phyloP scores from a whole-genome alignment of 2,888 invertebrate species.

The Papilio elwesi region DNA sequence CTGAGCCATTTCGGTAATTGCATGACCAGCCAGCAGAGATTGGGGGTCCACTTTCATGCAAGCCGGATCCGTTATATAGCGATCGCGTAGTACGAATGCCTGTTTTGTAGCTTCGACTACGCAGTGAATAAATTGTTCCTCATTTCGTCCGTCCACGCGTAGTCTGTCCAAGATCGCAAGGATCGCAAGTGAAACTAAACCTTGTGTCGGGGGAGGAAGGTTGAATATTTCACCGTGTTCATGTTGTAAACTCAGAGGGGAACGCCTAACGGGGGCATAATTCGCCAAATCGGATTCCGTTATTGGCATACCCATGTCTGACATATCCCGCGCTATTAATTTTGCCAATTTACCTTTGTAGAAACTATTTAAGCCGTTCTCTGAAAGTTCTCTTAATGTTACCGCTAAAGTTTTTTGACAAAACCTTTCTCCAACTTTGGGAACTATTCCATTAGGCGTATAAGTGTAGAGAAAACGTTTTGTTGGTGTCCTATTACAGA shows the following conservation, averaged over 20 bases:
- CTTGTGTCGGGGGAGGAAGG: conserved; percentile 77
- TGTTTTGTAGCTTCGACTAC: conserved; percentile 64
- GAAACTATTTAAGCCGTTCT: conserved; percentile 69
- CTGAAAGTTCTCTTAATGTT: conserved; percentile 61
- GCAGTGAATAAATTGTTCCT: conserved; percentile 70
- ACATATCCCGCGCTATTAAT: conserved; percentile 66
- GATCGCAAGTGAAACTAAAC: conserved; percentile 67
- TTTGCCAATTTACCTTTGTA: conserved; percentile 69
- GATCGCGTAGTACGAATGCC: conserved; percentile 60
- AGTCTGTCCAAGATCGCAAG: conserved; percentile 71
- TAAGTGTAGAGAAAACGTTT: conserved; percentile 58
- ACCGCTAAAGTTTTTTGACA: conserved; percentile 66
- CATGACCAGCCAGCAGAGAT: conserved; percentile 56
- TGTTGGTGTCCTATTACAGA: conserved; percentile 41
- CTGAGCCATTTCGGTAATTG: conserved; percentile 61
- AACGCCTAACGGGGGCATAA: conserved; percentile 63
- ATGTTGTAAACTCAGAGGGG: conserved; percentile 64
- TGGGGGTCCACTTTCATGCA: conserved; percentile 66
- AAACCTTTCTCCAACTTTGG: conserved; percentile 61
- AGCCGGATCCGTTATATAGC: conserved; percentile 69
- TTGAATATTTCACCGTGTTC: conserved; percentile 68
- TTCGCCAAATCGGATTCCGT: conserved; percentile 67
- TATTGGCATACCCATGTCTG: conserved; percentile 65
- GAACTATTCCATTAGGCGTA: conserved; percentile 58
- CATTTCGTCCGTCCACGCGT: conserved; percentile 64